Percentiles rank a stretch among this genome's conserved stretches.
These are phyloP conservation scores for Morbakka virulenta DNA, from an alignment of 30 jellyfish, hydroid and myxozoan species.

Conservation along the genomic window DNA sequence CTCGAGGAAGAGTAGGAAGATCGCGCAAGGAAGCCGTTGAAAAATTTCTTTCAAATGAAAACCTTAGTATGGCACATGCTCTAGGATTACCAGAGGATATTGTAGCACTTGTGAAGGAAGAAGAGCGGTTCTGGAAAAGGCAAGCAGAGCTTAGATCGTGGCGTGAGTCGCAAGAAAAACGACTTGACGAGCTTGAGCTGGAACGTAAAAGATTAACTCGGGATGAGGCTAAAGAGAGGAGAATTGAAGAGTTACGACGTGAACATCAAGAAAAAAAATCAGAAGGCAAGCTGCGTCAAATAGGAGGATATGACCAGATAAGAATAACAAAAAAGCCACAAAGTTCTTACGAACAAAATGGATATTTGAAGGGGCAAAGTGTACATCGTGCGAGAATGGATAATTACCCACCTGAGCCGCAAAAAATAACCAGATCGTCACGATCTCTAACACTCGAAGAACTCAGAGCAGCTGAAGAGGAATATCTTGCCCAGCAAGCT, in stretches of 20 bases:
- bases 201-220: constrained; percentile 19
- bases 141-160: constrained; percentile 60
- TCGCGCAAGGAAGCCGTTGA: too few species aligned
- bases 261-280: constrained; percentile 22
- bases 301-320: too few species aligned
- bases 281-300: too few species aligned
- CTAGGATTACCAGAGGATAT: constrained; percentile 72
- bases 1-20: too few species aligned
- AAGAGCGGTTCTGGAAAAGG: constrained; percentile 67
- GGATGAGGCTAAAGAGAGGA: constrained; percentile 55
- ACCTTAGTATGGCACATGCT: constrained; percentile 50
- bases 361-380: too few species aligned
- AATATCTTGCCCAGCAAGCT: constrained; percentile 29
- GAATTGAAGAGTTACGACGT: constrained; percentile 52
- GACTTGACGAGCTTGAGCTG: neutral
- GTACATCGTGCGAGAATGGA: too few species aligned
- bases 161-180: constrained; percentile 72
- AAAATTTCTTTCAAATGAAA: constrained; percentile 40
- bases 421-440: too few species aligned
- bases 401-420: too few species aligned
- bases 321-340: neutral
- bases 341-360: too few species aligned
- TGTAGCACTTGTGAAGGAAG: constrained; percentile 53
- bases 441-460: constrained; percentile 29
- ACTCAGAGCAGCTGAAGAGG: constrained; percentile 48